phyloP scores from a whole-genome alignment of 1,140 invertebrate genomes.

The Octopus bimaculoides region DNA sequence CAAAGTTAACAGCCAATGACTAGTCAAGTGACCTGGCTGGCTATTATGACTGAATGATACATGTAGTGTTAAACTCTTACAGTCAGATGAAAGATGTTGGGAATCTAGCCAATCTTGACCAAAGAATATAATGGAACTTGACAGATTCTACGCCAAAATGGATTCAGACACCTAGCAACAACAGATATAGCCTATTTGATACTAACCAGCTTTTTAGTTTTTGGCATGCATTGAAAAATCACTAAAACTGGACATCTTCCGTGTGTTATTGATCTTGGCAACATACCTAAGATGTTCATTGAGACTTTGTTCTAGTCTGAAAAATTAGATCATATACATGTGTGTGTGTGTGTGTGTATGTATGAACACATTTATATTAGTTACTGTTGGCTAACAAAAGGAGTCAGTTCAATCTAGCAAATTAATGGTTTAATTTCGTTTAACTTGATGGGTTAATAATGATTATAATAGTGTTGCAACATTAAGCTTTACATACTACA shows the following conservation, averaged over 20 bases:
- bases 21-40: constrained; percentile 1
- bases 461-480: too few species aligned
- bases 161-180: constrained; percentile 10
- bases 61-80: neutral
- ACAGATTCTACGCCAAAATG: constrained; percentile 8
- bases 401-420: too few species aligned
- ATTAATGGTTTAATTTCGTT: too few species aligned
- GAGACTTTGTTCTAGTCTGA: constrained; percentile 8
- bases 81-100: neutral
- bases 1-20: neutral
- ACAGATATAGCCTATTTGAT: constrained; percentile 11
- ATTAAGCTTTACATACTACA: too few species aligned
- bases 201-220: constrained; percentile 10
- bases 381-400: too few species aligned
- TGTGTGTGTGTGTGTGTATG: too few species aligned
- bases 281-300: neutral
- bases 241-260: constrained; percentile 1
- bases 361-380: too few species aligned
- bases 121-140: constrained; percentile 5
- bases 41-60: too few species aligned
- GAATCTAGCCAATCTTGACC: constrained; percentile 6
- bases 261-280: constrained; percentile 7
- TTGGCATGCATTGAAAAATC: neutral
- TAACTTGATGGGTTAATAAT: too few species aligned
- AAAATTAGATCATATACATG: neutral